Evolutionary conservation across 1,140 invertebrate species (phyloP).

Genomic region (Euwallacea similis): DNA sequence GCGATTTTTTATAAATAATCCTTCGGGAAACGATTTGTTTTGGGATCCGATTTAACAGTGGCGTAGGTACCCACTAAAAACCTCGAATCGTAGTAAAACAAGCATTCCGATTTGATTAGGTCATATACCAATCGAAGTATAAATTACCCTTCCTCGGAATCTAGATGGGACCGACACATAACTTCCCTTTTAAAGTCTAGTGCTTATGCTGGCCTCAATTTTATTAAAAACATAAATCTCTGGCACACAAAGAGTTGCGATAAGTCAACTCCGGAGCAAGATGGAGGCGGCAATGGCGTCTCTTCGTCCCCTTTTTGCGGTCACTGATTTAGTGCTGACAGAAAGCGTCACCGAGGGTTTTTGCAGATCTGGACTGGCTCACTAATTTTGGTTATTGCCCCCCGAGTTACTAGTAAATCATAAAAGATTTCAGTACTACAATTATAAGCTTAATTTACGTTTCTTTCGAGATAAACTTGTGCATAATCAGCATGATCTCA

Average conservation of each 20-base stretch:
- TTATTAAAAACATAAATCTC: conserved; percentile 38
- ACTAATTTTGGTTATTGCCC: conserved; percentile 26
- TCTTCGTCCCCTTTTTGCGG: conserved; percentile 33
- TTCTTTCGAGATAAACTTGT: neutral
- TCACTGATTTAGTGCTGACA: conserved; percentile 36
- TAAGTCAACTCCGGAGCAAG: conserved; percentile 29
- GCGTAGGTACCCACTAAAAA: neutral
- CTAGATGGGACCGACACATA: conserved; percentile 6
- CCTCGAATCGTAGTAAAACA: too few relatives aligned
- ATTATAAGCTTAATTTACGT: neutral
- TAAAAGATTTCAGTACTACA: too few relatives aligned
- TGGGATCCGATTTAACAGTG: conserved; percentile 26
- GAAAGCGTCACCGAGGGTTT: conserved; percentile 26
- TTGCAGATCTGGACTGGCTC: conserved; percentile 19
- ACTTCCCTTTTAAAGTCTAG: conserved; percentile 21
- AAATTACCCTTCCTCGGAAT: neutral
- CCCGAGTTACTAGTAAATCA: neutral
- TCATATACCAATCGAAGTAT: too few relatives aligned
- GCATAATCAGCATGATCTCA: neutral
- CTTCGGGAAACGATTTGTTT: conserved; percentile 35
- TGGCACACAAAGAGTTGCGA: conserved; percentile 31
- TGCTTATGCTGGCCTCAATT: conserved; percentile 22
- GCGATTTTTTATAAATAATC: conserved; percentile 39
- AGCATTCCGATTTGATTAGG: too few relatives aligned
- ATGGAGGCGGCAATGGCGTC: conserved; percentile 33